A percentile compares a stretch with the other conserved stretches of the same genome.
Conservation (phyloP, 2,888 invertebrate species). For the Eristalis pertinax region DNA sequence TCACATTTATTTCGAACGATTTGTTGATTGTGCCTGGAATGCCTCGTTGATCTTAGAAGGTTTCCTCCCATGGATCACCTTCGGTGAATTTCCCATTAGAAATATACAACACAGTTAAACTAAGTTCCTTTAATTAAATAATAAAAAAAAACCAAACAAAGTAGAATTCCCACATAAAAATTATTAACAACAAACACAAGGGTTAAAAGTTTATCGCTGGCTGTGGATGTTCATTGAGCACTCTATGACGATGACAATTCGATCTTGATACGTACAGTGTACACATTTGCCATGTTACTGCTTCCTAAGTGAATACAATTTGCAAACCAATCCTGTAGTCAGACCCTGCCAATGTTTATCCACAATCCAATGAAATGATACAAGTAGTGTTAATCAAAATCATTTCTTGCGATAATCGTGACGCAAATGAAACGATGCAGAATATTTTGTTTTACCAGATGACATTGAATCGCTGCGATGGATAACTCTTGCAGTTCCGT, state of each 20-base stretch:
- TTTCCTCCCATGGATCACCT: too few relatives aligned
- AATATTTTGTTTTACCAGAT: constrained; percentile 79
- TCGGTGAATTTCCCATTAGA: neutral
- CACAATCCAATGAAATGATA: constrained; percentile 51
- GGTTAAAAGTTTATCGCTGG: constrained; percentile 60
- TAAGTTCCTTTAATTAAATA: neutral
- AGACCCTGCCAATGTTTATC: constrained; percentile 46
- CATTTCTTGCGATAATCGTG: constrained; percentile 78
- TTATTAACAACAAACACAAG: constrained; percentile 27
- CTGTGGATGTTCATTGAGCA: constrained; percentile 38
- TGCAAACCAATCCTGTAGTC: constrained; percentile 60
- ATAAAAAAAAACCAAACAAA: constrained; percentile 19
- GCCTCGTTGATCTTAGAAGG: too few relatives aligned
- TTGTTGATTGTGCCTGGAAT: too few relatives aligned
- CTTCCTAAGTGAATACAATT: constrained; percentile 55
- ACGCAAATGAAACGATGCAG: constrained; percentile 79
- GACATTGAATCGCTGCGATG: constrained; percentile 77
- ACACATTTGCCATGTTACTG: neutral
- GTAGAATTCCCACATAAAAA: constrained; percentile 4
- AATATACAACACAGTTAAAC: neutral
- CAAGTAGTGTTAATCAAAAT: constrained; percentile 27
- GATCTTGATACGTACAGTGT: neutral
- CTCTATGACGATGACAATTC: neutral
- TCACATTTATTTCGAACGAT: neutral
- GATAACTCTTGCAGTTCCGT: constrained; percentile 79